Evolutionary conservation across 2,113 vertebrate species (phyloP).

Genomic region (Calyptommatus sinebrachiatus): DNA sequence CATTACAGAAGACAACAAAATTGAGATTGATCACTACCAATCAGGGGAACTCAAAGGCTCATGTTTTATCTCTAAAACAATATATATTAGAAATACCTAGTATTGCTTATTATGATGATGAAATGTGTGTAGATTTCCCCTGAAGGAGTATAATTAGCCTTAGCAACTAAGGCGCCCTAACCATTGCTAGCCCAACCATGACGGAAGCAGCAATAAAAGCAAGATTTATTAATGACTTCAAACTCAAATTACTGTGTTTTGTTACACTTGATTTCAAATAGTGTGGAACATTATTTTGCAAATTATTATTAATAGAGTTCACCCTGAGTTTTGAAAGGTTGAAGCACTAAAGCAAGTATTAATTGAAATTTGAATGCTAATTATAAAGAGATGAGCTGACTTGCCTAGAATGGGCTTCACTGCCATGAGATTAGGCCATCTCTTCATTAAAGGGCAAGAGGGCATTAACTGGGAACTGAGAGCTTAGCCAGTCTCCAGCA

Average conservation of each 20-base stretch:
- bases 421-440: background rate
- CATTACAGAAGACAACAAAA: background rate
- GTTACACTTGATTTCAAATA: constrained; percentile 34
- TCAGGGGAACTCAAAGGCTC: constrained; percentile 23
- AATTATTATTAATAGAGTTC: constrained; percentile 45
- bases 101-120: constrained; percentile 50
- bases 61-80: background rate
- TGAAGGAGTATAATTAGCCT: constrained; percentile 49
- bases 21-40: background rate
- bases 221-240: constrained; percentile 47
- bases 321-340: constrained; percentile 28
- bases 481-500: too few relatives aligned
- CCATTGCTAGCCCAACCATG: constrained; percentile 38
- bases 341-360: constrained; percentile 13
- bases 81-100: constrained; percentile 34
- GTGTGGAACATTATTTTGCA: constrained; percentile 36
- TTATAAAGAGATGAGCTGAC: background rate
- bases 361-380: constrained; percentile 8
- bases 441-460: too few relatives aligned
- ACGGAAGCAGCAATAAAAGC: constrained; percentile 44
- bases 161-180: constrained; percentile 39
- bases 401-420: background rate
- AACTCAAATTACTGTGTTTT: constrained; percentile 45
- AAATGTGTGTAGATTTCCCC: constrained; percentile 39
- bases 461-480: background rate